Evolutionary conservation across 2,888 invertebrate species (phyloP), one percentile per base, ranked within the genome.

Genomic region (Argyresthia albistria): DNA sequence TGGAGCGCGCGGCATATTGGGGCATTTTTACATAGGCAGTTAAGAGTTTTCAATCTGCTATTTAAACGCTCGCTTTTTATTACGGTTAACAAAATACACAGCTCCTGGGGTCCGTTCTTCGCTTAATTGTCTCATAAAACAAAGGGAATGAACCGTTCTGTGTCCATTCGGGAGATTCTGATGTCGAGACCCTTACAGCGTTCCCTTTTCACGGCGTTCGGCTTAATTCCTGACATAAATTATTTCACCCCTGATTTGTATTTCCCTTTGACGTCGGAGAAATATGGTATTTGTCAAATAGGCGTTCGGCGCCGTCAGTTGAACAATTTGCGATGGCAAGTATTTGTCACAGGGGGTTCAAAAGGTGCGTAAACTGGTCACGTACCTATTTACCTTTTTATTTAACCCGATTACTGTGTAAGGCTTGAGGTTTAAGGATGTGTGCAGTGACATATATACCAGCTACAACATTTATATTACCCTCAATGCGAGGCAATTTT

Each of bases 121-220:
- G 71, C 73, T 74, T 76, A 75, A 76, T 76, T 76, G 73, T 77
- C 76, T 69, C 75, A 73, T 78, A 76, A 77, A 79, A 78, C 75
- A 77, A 75, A 73, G 67, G 63, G 73, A 74, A 78, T 73, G 69
- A 76, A 74, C 69, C 70, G 69, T 73, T 71, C 65, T 64, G 45
- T 55, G 62, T 60, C 57, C 60, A 60, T 60, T 61, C 56, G 51
- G 60, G 60, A 60, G 57, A 25, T 65, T 65, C 61, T 62, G 60
- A 62, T 60, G 57, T 59, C 59, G 58, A 56, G 60, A 59, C 64
- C 61, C 62, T 61, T 67, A 62, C 61, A 59, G 62, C 61, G 69
- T 63, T 66, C 61, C 50, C 63, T 64, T 67, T 66, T 14, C 63
- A 66, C 64, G 60, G 60, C 61, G 60, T 65, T n/a, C 63, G 61